Evolutionary conservation across 2,113 vertebrate genomes (phyloP).

Genomic region (Oncorhynchus masou): DNA sequence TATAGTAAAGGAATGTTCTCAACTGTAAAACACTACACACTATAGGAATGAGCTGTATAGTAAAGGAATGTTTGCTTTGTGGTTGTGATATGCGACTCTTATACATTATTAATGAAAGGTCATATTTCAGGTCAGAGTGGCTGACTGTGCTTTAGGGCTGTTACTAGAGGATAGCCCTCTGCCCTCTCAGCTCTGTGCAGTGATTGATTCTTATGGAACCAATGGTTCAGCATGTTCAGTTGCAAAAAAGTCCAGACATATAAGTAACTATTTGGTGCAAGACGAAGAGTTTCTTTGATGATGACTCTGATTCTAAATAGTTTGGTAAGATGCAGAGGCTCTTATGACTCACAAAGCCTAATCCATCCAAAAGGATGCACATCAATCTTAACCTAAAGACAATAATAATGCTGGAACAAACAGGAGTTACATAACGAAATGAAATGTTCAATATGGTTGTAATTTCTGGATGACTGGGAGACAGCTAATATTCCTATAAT

Average conservation of each 20-base stretch:
- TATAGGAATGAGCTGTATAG: neutral
- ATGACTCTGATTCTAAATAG: neutral
- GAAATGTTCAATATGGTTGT: neutral
- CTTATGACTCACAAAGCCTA: no score
- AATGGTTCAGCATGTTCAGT: neutral
- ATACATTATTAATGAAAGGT: neutral
- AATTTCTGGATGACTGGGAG: neutral
- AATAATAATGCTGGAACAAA: no score
- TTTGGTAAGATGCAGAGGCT: no score
- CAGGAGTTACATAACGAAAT: neutral
- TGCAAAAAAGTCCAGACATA: neutral
- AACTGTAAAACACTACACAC: no score
- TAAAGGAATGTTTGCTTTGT: neutral
- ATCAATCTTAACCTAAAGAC: no score
- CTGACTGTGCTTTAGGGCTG: neutral
- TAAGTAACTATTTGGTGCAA: neutral
- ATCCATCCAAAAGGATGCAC: no score
- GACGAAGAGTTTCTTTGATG: neutral
- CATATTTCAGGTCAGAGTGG: neutral
- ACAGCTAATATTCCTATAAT: neutral
- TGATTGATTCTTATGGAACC: neutral
- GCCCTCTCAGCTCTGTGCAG: neutral
- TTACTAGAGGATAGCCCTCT: neutral
- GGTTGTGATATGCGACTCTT: neutral
- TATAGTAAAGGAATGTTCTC: neutral